Base-by-base conservation (phyloP, 37 sponge, comb jelly and placozoan genomes). In the Cliona cf. orientalis region DNA sequence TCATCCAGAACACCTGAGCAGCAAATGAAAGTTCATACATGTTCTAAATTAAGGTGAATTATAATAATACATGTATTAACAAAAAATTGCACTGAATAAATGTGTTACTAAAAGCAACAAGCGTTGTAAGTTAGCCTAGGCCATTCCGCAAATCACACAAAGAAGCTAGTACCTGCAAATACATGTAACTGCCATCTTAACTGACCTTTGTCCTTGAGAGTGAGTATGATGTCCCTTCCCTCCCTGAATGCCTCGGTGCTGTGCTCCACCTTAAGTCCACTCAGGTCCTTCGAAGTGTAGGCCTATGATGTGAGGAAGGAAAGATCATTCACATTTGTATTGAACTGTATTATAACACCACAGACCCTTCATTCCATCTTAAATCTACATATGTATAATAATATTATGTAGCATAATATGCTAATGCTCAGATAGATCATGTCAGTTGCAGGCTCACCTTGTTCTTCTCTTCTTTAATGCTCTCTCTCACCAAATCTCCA, bases 1-100 rank as follows among this genome's bases (percentile, higher is more conserved):
- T 94, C 93, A 21, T 97, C 95, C 69, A 97, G 75, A 17, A 97
- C 84, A 28, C 74, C 91, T 84, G 68, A n/a, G n/a, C n/a, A n/a
- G n/a, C n/a, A n/a, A n/a, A n/a, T n/a, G n/a, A n/a, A n/a, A n/a
- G n/a, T n/a, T n/a, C n/a, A n/a, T n/a, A n/a, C n/a, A n/a, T n/a
- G n/a, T n/a, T n/a, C n/a, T n/a, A n/a, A n/a, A n/a, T n/a, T n/a
- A n/a, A n/a, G n/a, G n/a, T n/a, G n/a, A 64, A 23, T 31, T 43
- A 60, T 79, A 79, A 6, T 33, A 42, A 33, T 60, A 17, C 11
- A 19, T 19, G 17, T 49, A 19, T 19, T 49, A 49, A 49, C 17
- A 19, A 49, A 49, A 19, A 49, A 49, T 49, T 49, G 17, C 17
- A 17, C 11, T 11, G 14, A 19, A 49, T 17, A 49, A 49, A 11